phyloP scores from a whole-genome alignment of 2,113 vertebrate genomes.

The Plotosus lineatus region DNA sequence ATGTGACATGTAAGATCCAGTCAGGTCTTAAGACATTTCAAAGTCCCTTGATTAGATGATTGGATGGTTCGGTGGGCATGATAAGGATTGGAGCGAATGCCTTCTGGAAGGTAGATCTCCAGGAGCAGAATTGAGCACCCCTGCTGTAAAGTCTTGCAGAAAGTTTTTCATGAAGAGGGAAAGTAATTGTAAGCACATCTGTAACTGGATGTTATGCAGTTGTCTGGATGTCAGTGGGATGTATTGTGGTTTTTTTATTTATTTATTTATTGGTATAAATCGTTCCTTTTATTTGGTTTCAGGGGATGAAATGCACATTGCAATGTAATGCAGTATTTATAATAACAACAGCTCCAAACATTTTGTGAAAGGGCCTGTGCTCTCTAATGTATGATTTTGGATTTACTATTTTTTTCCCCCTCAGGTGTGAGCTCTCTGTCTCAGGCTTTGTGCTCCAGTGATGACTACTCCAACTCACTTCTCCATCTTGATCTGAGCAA shows the following conservation, averaged over 20 bases:
- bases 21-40: too few species aligned
- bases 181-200: background rate
- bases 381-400: background rate
- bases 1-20: too few species aligned
- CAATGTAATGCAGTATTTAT: background rate
- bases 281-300: background rate
- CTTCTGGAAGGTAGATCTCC: too few species aligned
- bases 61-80: too few species aligned
- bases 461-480: constrained; percentile 85
- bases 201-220: background rate
- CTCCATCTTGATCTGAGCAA: constrained; percentile 87
- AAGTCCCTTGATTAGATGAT: too few species aligned
- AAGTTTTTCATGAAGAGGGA: background rate
- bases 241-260: background rate
- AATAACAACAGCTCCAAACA: background rate
- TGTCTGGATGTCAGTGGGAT: background rate
- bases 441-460: constrained; percentile 84
- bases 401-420: background rate
- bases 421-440: constrained; percentile 84
- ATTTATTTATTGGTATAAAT: background rate
- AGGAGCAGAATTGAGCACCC: too few species aligned
- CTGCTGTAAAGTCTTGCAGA: background rate
- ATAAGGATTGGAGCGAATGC: too few species aligned
- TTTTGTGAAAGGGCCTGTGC: background rate
- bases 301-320: background rate